A percentile compares a stretch with the other conserved stretches of the same genome.
These are phyloP conservation scores for Lithophane ornitopus DNA, from an alignment of 2,888 invertebrate genomes.

Conservation along the genomic window DNA sequence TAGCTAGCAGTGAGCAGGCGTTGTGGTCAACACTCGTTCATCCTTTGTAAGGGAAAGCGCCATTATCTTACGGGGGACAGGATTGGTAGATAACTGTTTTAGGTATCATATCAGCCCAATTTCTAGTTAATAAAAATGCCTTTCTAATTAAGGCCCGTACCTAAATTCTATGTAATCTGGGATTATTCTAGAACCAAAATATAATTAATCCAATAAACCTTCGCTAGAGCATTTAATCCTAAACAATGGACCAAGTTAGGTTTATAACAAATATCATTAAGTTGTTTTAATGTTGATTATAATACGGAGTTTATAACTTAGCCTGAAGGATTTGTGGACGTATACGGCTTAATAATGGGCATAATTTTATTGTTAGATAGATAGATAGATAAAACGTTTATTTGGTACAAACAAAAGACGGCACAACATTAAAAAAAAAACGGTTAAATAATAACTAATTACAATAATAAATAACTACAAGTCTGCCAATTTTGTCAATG, in stretches of 20 bases:
- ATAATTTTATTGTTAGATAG: constrained; percentile 10
- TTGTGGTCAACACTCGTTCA: background rate
- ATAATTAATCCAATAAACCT: constrained; percentile 53
- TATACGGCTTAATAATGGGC: background rate
- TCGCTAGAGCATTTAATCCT: constrained; percentile 36
- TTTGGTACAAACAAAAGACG: too few species aligned
- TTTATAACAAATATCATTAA: constrained; percentile 57
- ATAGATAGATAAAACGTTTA: too few species aligned
- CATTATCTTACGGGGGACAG: background rate
- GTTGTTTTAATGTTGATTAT: constrained; percentile 44
- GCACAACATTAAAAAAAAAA: too few species aligned
- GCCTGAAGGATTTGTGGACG: constrained; percentile 16
- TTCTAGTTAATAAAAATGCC: constrained; percentile 3
- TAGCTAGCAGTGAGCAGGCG: background rate
- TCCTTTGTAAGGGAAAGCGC: background rate
- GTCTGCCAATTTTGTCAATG: too few species aligned
- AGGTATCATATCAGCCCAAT: constrained; percentile 8
- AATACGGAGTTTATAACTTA: constrained; percentile 29
- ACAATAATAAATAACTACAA: too few species aligned
- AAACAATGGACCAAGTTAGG: constrained; percentile 42
- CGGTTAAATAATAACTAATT: too few species aligned
- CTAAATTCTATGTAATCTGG: constrained; percentile 49
- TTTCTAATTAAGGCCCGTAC: constrained; percentile 33
- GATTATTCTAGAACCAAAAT: constrained; percentile 43
- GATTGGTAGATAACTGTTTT: background rate